Percentiles rank a stretch among this genome's conserved stretches.
phyloP scores from a whole-genome alignment of 2,888 invertebrate genomes.

The Volucella inanis region DNA sequence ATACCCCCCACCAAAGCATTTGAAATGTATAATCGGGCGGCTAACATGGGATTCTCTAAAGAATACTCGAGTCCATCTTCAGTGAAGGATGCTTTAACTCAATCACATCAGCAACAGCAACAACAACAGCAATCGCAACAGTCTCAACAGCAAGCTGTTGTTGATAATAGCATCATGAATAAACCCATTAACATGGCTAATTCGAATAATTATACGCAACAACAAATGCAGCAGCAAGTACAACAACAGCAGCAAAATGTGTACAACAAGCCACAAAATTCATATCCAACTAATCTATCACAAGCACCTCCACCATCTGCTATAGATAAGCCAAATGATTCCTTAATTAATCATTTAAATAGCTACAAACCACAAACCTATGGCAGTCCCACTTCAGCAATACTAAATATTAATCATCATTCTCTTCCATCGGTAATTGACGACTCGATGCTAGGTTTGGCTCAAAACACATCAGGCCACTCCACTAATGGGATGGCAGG shows the following conservation, averaged over 20 bases:
- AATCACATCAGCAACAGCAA: slow-evolving; percentile 77
- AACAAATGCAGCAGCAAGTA: slow-evolving; percentile 76
- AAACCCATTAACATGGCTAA: slow-evolving; percentile 76
- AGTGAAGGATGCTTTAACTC: slow-evolving; percentile 76
- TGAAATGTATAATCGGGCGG: slow-evolving; percentile 83
- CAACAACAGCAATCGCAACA: slow-evolving; percentile 75
- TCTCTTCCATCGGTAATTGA: slow-evolving; percentile 78
- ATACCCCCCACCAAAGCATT: slow-evolving; percentile 82
- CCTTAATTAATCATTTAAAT: slow-evolving; percentile 78
- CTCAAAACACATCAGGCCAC: slow-evolving; percentile 70
- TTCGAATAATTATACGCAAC: slow-evolving; percentile 77
- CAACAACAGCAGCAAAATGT: slow-evolving; percentile 76
- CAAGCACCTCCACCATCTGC: slow-evolving; percentile 45
- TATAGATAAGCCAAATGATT: slow-evolving; percentile 67
- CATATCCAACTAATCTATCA: slow-evolving; percentile 65
- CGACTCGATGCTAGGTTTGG: slow-evolving; percentile 79
- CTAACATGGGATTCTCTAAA: slow-evolving; percentile 82
- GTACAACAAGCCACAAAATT: slow-evolving; percentile 72
- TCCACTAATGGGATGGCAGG: slow-evolving; percentile 50
- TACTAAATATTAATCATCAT: slow-evolving; percentile 79
- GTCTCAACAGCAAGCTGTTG: slow-evolving; percentile 72
- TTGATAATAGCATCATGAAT: slow-evolving; percentile 74
- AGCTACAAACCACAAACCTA: slow-evolving; percentile 80
- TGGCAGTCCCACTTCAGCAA: slow-evolving; percentile 78
- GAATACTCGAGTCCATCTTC: slow-evolving; percentile 77